phyloP scores from a whole-genome alignment of 2,113 vertebrate genomes.

The Elgaria multicarinata region DNA sequence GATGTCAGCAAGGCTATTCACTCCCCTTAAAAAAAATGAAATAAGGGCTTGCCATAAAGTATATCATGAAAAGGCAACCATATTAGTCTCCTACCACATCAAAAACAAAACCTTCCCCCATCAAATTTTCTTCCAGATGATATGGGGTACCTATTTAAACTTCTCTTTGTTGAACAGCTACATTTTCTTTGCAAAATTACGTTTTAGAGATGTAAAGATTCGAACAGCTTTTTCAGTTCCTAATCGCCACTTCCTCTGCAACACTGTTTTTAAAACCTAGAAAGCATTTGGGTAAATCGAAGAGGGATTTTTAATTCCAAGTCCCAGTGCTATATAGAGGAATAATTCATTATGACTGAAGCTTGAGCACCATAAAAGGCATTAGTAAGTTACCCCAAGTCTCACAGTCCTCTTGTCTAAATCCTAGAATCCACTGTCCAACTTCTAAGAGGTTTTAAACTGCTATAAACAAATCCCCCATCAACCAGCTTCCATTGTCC shows the following conservation, averaged over 20 bases:
- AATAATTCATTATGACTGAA: background rate
- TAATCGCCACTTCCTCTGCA: background rate
- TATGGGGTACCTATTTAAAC: background rate
- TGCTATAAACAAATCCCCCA: background rate
- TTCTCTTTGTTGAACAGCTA: background rate
- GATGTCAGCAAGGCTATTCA: constrained; percentile 67
- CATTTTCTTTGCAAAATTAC: background rate
- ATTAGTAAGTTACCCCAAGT: background rate
- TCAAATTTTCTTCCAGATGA: constrained; percentile 45
- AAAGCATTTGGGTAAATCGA: background rate
- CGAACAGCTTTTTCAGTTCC: constrained; percentile 33
- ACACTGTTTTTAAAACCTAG: background rate
- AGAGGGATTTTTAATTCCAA: background rate
- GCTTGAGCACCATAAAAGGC: background rate
- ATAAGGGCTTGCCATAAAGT: constrained; percentile 63
- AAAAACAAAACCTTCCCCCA: constrained; percentile 35
- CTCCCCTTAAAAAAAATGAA: constrained; percentile 71
- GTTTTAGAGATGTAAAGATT: constrained; percentile 2
- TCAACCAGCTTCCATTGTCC: background rate
- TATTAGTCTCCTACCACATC: constrained; percentile 65
- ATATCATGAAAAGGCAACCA: constrained; percentile 27
- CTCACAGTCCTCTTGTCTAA: background rate
- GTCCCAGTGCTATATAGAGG: background rate
- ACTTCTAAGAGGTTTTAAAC: background rate
- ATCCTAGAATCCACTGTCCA: background rate